Evolutionary conservation across 2,797 vertebrate genomes (phyloP), one percentile per base, ranked within the genome.

Genomic region (Orestias chungarensis): DNA sequence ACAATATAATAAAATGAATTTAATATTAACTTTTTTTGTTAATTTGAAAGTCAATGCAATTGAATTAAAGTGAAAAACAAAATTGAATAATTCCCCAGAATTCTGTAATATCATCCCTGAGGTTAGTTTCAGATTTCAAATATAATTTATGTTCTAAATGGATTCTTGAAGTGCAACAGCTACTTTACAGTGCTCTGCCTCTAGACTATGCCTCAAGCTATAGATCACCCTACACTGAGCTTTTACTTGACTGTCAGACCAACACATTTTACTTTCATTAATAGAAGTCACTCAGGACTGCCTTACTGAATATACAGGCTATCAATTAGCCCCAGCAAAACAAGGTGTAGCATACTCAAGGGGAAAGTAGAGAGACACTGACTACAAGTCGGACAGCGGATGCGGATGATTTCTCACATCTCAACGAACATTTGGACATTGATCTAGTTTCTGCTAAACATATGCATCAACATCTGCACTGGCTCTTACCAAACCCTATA

Each of bases 211-310:
- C 84, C 87, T 86, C 68, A 57, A 82, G 83, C 86, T 82, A 78
- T 86, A 76, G 81, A 90, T 93, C 88, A 82, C 82, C 83, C 76
- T 86, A 80, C 85, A 31, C 67, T 68, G 81, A 87, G 88, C 78
- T 84, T 83, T 83, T 79, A 73, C 87, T 91, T 93, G 89, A 88
- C 89, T 83, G 88, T 87, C 91, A 83, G 86, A 75, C 80, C 80
- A 70, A 87, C 80, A 81, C 71, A 88, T 89, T 89, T 82, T 82
- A 82, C 83, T 90, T 88, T 91, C 90, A 91, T 94, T 93, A 94
- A 94, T 86, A 93, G 92, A 87, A 85, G 76, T 82, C 87, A 89
- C 89, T 94, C 91, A 88, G 85, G 90, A 89, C 87, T 89, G 86
- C 86, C 91, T 93, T 88, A 91, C 93, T 91, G 74, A 94, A 93